Base-by-base conservation (phyloP, 2,888 invertebrate species). In the Acheta domesticus region DNA sequence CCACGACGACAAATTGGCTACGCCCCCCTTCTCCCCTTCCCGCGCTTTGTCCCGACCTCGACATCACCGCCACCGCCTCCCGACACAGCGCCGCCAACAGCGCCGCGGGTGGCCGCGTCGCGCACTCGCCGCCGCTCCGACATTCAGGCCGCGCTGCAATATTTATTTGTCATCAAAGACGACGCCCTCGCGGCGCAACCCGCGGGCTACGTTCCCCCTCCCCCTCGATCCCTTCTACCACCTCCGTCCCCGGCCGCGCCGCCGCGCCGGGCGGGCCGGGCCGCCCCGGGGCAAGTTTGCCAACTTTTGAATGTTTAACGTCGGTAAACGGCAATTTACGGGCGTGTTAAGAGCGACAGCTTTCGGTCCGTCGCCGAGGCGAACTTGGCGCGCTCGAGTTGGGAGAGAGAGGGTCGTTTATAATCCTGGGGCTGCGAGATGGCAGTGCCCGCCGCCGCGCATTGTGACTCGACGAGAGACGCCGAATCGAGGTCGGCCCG, bases 151-250 rank as follows among this genome's bases (percentile, higher is more conserved):
- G 14, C 62, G 62, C 62, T 62, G 62, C 62, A 62, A 62, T 62
- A 62, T 62, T 62, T 62, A 62, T 62, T 62, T 62, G 62, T 62
- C 62, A 62, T 62, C 62, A 62, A 62, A 62, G 62, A 62, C 62
- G 62, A 62, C 62, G 62, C n/a, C 62, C 62, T 19, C 16, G n/a
- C 16, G n/a, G 16, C 62, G 16, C 62, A 14, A n/a, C 14, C 62
- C 5, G 14, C 62, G n/a, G 62, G 16, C 62, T 3, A 0, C n/a
- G 62, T 16, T 0, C 14, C 8, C 16, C 16, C 16, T 1, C 62
- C 5, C 16, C n/a, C 1, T 3, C n/a, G 11, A 2, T 4, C 5
- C 5, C 36, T 36, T 5, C 36, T 8, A 4, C 62, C 62, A n/a
- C 14, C 62, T 62, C n/a, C 62, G n/a, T 12, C 16, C 62, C 14